phyloP scores from a whole-genome alignment of 2,113 vertebrate genomes.

The Catagonus wagneri region DNA sequence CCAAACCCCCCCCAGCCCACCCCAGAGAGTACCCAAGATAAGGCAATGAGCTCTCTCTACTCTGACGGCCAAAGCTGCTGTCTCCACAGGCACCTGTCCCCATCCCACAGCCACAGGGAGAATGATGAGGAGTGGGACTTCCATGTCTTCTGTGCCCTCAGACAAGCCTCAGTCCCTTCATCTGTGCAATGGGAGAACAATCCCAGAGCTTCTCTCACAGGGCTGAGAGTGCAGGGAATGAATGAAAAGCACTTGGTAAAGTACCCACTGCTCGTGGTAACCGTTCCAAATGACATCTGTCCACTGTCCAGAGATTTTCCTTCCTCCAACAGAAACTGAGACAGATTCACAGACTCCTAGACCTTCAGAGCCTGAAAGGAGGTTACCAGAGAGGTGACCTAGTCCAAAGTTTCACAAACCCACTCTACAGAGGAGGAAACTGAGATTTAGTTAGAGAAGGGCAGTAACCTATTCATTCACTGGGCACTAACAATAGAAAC shows the following conservation, averaged over 20 bases:
- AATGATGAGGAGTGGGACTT: background rate
- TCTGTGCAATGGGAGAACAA: background rate
- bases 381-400: background rate
- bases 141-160: fast-evolving
- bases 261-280: background rate
- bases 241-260: background rate
- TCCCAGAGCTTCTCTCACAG: background rate
- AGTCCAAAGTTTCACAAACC: background rate
- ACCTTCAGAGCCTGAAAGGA: background rate
- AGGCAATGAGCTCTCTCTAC: background rate
- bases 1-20: no score
- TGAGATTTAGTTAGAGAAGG: background rate
- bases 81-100: background rate
- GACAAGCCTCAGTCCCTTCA: background rate
- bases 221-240: background rate
- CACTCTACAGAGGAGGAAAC: background rate
- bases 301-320: background rate
- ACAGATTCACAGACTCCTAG: background rate
- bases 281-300: background rate
- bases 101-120: background rate
- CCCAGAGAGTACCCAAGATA: background rate
- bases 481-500: background rate
- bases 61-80: background rate
- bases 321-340: background rate
- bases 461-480: background rate